phyloP scores from a whole-genome alignment of 1,140 invertebrate species.

The Heliconius eleuchia region DNA sequence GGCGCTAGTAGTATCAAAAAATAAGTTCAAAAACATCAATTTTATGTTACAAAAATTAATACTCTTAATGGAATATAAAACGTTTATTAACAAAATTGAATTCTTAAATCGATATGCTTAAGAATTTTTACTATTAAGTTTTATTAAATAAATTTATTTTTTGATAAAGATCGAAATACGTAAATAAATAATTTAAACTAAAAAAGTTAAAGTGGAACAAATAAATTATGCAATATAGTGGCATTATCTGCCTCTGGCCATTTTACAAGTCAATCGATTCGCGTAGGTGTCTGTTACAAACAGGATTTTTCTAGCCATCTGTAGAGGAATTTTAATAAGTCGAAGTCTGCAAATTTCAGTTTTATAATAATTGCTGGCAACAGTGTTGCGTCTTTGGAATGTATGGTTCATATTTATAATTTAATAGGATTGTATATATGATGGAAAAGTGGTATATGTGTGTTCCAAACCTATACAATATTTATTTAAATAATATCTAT shows the following conservation, averaged over 20 bases:
- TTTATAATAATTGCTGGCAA: not conserved
- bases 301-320: conserved; percentile 37
- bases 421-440: not conserved
- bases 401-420: not conserved
- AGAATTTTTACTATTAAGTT: not conserved
- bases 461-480: not conserved
- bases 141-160: not conserved
- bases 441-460: not conserved
- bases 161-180: not conserved
- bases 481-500: not conserved
- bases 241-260: conserved; percentile 22
- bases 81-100: too few species aligned
- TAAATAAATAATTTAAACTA: not conserved
- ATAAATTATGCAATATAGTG: conserved; percentile 14
- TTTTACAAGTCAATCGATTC: conserved; percentile 37
- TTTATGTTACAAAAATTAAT: not conserved
- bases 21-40: not conserved
- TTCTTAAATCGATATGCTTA: too few species aligned
- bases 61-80: too few species aligned
- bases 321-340: conserved; percentile 37
- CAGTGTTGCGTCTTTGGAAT: not conserved
- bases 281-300: conserved; percentile 40
- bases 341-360: conserved; percentile 12
- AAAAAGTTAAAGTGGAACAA: not conserved
- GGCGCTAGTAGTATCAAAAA: conserved; percentile 39